phyloP scores from a whole-genome alignment of 2,113 vertebrate species.

The Lampris megalopsis region DNA sequence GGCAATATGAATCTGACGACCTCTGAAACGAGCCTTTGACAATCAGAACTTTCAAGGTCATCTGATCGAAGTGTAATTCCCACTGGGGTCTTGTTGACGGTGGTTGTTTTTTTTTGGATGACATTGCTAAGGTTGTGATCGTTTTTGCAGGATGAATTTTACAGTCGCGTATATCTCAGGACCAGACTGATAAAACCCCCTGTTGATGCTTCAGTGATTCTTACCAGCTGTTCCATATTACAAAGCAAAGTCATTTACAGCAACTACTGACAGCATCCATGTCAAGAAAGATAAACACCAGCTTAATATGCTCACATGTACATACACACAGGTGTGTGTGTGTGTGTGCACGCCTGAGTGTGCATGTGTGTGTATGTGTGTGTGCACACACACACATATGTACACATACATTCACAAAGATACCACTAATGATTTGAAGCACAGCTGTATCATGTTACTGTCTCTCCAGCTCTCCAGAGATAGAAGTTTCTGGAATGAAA shows the following conservation, averaged over 20 bases:
- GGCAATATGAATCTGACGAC: slow-evolving; percentile 39
- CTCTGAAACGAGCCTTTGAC: slow-evolving; percentile 13
- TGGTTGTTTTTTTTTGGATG: slow-evolving; percentile 7
- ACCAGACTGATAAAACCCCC: slow-evolving; percentile 50
- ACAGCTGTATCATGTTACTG: slow-evolving; percentile 33
- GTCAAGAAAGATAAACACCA: slow-evolving; percentile 44
- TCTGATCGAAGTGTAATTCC: neutral
- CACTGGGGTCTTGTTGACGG: neutral
- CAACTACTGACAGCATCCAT: slow-evolving; percentile 53
- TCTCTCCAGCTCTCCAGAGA: slow-evolving; percentile 24
- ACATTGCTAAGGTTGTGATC: slow-evolving; percentile 34
- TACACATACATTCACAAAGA: slow-evolving; percentile 19
- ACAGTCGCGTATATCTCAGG: slow-evolving; percentile 27
- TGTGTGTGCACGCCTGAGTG: too few relatives aligned
- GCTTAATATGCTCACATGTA: slow-evolving; percentile 38
- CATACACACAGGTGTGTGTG: neutral
- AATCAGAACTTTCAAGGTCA: slow-evolving; percentile 50
- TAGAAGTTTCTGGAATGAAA: slow-evolving; percentile 19
- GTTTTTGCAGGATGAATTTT: slow-evolving; percentile 45
- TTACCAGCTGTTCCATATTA: slow-evolving; percentile 65
- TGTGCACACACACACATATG: neutral
- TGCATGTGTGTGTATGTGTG: too few relatives aligned
- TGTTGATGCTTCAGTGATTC: slow-evolving; percentile 47
- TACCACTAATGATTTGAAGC: slow-evolving; percentile 44
- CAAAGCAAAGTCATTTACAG: slow-evolving; percentile 56